phyloP scores from a whole-genome alignment of 2,797 vertebrate genomes.

The Dallia pectoralis region DNA sequence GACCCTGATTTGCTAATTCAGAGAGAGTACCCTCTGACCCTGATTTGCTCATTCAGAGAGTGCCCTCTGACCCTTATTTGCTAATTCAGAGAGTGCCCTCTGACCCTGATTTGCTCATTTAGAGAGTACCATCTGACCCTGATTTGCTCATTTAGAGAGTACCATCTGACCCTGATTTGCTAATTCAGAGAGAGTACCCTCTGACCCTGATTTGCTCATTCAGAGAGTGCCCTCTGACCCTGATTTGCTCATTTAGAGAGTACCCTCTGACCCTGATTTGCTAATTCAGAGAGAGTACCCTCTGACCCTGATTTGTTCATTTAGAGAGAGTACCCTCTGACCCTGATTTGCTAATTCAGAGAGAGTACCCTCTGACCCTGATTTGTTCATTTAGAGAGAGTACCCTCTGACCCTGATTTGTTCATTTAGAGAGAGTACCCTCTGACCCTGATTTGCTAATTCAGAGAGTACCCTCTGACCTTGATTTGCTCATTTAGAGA shows the following conservation, averaged over 20 bases:
- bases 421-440: neutral
- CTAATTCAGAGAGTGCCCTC: neutral
- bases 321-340: neutral
- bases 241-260: neutral
- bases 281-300: neutral
- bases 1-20: neutral
- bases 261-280: neutral
- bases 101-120: neutral
- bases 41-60: neutral
- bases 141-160: neutral
- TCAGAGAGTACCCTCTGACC: neutral
- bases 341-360: neutral
- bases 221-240: neutral
- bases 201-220: neutral
- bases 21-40: neutral
- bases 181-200: neutral
- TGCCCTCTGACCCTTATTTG: neutral
- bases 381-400: neutral
- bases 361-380: neutral
- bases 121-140: neutral
- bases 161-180: no score
- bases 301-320: no score
- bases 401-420: no score
- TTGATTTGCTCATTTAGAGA: neutral
- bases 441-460: neutral